A percentile compares a stretch with the other conserved stretches of the same genome.
Evolutionary conservation across 2,888 invertebrate species (phyloP).

Genomic region (Gryllus longicercus): DNA sequence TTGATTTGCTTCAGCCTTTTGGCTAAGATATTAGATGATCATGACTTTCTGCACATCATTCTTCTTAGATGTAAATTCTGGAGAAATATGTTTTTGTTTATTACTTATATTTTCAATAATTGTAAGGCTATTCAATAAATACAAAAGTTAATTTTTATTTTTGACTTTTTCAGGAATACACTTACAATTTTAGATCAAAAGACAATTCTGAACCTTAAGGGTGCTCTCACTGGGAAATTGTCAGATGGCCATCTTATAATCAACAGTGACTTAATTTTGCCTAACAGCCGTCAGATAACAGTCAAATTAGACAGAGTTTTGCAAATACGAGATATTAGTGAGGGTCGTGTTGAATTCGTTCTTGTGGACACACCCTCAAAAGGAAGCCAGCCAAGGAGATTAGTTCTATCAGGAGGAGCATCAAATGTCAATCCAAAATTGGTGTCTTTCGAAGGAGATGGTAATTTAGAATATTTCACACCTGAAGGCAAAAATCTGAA

Average conservation of each 20-base stretch:
- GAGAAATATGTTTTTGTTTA: too few relatives aligned
- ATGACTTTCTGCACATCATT: too few relatives aligned
- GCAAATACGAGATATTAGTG: constrained; percentile 28
- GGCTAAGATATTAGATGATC: too few relatives aligned
- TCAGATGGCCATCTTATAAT: constrained; percentile 50
- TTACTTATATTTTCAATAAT: too few relatives aligned
- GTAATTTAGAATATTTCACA: constrained; percentile 48
- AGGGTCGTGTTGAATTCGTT: constrained; percentile 25
- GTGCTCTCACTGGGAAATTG: constrained; percentile 48
- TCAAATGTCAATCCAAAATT: constrained; percentile 46
- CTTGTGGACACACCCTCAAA: constrained; percentile 22
- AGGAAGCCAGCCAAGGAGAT: constrained; percentile 22
- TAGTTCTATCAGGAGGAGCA: constrained; percentile 35
- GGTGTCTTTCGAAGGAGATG: constrained; percentile 46
- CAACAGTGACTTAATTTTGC: constrained; percentile 53
- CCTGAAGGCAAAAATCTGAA: constrained; percentile 52
- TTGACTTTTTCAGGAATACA: constrained; percentile 48
- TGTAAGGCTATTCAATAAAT: too few relatives aligned
- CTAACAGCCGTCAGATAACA: constrained; percentile 50
- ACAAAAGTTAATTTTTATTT: too few relatives aligned
- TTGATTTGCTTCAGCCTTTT: too few relatives aligned
- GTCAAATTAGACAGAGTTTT: constrained; percentile 44
- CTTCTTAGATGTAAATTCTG: too few relatives aligned
- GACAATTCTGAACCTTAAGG: constrained; percentile 50
- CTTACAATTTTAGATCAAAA: constrained; percentile 52